Base-by-base conservation (phyloP, 2,113 vertebrate genomes). In the rat (Rattus norvegicus) region DNA sequence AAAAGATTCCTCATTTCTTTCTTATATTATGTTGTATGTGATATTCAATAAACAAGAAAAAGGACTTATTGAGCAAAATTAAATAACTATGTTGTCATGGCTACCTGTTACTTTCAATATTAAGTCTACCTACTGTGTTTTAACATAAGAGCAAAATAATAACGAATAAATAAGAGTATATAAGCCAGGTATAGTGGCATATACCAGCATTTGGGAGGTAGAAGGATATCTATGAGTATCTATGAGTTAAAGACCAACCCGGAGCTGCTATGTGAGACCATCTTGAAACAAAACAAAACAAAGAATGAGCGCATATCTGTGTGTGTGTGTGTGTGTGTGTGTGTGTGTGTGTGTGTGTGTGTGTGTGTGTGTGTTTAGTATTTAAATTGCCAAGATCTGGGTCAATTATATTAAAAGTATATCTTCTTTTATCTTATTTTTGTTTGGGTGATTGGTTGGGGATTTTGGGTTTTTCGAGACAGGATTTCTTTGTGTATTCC, bases 351-450 rank as follows among this genome's bases (percentile, higher is more conserved):
- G 43, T 43, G 43, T 43, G 43, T 43, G 2, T 43, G 43, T 43
- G 43, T 43, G 43, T 43, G 43, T 43, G 43, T 43, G 43, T 43
- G 43, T 43, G 43, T 43, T n/a, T 36, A 81, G 52, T 81, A 81
- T 90, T 95, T 63, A 30, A 80, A 72, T 65, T 86, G 65, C 28
- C 56, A 93, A 92, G n/a, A 77, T 87, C 7, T 87, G 49, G 87
- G 61, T 95, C 39, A 87, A 88, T 17, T 84, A 70, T 17, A 92
- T 33, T 67, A 76, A 88, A 93, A 90, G 63, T 13, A 36, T 36
- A 17, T 39, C 36, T 19, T 43, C 3, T 67, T 12, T 67, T 67
- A 4, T 67, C 3, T 43, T 43, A 43, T n/a, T n/a, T n/a, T 67
- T 67, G 26, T 65, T 65, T 63, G 20, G 20, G 20, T 63, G 20